phyloP scores from a whole-genome alignment of 2,113 vertebrate genomes.

The Circaetus gallicus region DNA sequence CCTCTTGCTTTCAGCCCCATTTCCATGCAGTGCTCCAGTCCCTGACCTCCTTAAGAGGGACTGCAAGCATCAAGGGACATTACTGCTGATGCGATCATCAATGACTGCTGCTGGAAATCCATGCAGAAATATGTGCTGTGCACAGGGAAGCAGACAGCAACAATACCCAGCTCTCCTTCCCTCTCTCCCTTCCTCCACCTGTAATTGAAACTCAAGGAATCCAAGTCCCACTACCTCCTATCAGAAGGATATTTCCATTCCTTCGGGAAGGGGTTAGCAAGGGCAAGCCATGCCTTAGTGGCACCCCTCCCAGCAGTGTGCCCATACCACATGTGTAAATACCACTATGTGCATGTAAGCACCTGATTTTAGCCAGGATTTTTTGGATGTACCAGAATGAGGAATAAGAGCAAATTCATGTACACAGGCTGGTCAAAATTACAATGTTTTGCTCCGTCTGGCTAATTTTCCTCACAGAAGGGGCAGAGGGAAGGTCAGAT shows the following conservation, averaged over 20 bases:
- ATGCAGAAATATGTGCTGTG: conserved; percentile 12
- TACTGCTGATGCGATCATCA: neutral
- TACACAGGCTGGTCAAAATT: neutral
- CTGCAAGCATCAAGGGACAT: conserved; percentile 13
- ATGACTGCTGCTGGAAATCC: conserved; percentile 37
- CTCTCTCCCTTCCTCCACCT: neutral
- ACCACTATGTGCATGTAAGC: accelerated
- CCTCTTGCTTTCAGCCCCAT: neutral
- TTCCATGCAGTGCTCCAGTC: neutral
- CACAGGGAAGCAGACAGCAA: neutral
- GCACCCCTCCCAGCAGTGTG: neutral
- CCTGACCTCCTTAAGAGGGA: conserved; percentile 38
- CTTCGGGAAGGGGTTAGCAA: neutral
- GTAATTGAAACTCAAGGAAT: neutral
- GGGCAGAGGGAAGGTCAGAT: neutral
- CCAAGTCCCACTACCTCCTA: neutral
- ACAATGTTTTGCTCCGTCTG: neutral
- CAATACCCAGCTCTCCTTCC: neutral
- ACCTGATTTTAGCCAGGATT: neutral
- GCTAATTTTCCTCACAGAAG: neutral
- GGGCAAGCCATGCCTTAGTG: neutral
- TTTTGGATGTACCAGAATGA: neutral
- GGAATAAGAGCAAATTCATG: neutral
- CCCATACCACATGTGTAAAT: neutral
- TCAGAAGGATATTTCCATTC: neutral